Conservation (phyloP, 53 echinoderm and acorn worm species). For the Hippasteria phrygiana region DNA sequence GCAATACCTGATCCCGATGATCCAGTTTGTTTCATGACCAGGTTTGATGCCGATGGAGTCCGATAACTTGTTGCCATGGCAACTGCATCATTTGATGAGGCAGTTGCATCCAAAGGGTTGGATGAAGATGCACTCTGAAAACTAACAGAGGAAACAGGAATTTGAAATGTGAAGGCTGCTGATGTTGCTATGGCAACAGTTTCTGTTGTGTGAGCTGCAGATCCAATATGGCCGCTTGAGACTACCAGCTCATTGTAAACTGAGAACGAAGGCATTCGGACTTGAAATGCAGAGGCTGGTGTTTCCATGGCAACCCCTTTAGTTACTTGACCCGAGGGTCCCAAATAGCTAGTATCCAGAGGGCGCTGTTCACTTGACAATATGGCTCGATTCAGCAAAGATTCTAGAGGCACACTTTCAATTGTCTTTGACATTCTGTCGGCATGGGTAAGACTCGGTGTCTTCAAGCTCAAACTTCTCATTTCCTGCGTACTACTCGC, state of each 20-base stretch:
- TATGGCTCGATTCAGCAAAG: not conserved
- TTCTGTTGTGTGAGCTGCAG: not conserved
- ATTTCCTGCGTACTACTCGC: not conserved
- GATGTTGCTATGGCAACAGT: not conserved
- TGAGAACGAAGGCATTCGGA: not conserved
- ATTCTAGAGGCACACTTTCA: not conserved
- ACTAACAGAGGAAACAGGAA: not conserved
- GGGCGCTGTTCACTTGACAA: not conserved
- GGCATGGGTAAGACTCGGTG: conserved; percentile 5
- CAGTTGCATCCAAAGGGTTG: not conserved
- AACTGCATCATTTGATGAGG: not conserved
- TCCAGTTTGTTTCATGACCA: not conserved
- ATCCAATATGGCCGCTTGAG: not conserved
- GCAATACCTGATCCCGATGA: not conserved
- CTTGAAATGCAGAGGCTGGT: not conserved
- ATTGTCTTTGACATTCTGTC: not conserved
- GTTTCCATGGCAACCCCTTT: not conserved
- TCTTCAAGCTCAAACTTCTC: not conserved
- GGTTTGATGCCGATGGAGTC: not conserved
- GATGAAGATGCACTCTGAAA: not conserved
- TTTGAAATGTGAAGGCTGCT: not conserved
- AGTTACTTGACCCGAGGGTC: not conserved
- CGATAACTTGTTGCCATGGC: not conserved
- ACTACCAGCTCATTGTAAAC: not conserved
- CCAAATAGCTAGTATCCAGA: not conserved